Evolutionary conservation across 2,888 invertebrate genomes (phyloP).

Genomic region (Dione vanillae): DNA sequence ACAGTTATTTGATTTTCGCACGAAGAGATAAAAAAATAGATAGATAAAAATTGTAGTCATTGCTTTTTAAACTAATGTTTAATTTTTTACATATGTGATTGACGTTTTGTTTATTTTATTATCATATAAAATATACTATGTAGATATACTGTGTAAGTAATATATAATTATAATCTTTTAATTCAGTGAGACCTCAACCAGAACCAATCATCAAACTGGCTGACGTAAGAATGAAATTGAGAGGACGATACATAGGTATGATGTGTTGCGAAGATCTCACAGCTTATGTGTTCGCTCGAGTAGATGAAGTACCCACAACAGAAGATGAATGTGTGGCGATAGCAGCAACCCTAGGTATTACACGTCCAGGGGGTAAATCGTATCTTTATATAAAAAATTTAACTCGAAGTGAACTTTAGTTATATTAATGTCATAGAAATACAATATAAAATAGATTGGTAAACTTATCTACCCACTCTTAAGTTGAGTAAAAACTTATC

Average conservation of each 20-base stretch:
- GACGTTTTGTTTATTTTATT: no score
- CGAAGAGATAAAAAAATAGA: no score
- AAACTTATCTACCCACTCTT: not conserved
- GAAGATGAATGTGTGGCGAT: constrained; percentile 59
- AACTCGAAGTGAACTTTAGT: constrained; percentile 52
- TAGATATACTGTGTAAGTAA: not conserved
- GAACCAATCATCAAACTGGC: constrained; percentile 63
- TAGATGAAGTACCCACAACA: constrained; percentile 61
- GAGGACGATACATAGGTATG: constrained; percentile 64
- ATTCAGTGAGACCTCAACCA: constrained; percentile 63
- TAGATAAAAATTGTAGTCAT: no score
- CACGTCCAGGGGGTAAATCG: constrained; percentile 59
- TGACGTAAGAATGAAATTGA: constrained; percentile 67
- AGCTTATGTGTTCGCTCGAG: constrained; percentile 61
- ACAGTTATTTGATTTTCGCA: no score
- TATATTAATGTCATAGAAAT: not conserved
- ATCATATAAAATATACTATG: not conserved
- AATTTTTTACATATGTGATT: no score
- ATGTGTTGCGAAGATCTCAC: constrained; percentile 72
- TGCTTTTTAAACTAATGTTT: no score
- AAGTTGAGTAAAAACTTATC: not conserved
- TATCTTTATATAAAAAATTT: constrained; percentile 57
- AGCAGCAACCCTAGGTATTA: constrained; percentile 58
- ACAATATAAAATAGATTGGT: not conserved
- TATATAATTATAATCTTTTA: not conserved